Evolutionary conservation across 2,113 vertebrate species (phyloP), one percentile per base, ranked within the genome.

Genomic region (Mormoops blainvillei): DNA sequence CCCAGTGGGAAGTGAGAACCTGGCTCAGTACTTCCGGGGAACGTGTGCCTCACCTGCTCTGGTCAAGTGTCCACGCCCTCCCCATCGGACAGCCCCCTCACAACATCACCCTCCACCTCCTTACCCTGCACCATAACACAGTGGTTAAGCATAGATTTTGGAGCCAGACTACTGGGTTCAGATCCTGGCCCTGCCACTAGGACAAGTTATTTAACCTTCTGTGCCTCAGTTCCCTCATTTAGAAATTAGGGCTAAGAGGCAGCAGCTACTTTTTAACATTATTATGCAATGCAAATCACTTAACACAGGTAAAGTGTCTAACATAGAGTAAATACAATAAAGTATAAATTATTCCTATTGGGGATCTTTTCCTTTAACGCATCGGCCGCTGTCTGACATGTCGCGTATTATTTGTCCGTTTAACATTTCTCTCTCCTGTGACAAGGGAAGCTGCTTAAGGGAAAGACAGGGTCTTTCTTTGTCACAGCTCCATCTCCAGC

Each of bases 121-220:
- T 48, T 4, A 19, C 58, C 43, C 61, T 28, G 3, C 18, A 2
- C 33, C 2, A 19, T 4, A 24, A 22, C 31, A 9, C 28, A 24
- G 33, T 24, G 61, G n/a, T 26, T 8, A 33, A 3, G 4, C 5
- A 7, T 9, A 56, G 67, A 63, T 9, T 81, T 80, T n/a, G 5
- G 38, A 93, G 68, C 10, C 31, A 52, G 77, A 22, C 38, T 50
- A 3, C 43, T 41, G 68, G 63, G 33, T 83, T 97, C 61, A 92
- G 52, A 87, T 45, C 93, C 38, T 38, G 20, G 16, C 15, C 85
- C 84, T 84, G 58, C 54, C 65, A 31, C 11, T 86, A 9, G 3
- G 7, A 38, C 22, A 81, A 81, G 83, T 81, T 58, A 38, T 58
- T 81, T 65, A 89, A 83, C 16, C 76, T 96, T 80, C 50, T 80